Base-by-base conservation (phyloP, 2,888 invertebrate species). In the Plagodis pulveraria region DNA sequence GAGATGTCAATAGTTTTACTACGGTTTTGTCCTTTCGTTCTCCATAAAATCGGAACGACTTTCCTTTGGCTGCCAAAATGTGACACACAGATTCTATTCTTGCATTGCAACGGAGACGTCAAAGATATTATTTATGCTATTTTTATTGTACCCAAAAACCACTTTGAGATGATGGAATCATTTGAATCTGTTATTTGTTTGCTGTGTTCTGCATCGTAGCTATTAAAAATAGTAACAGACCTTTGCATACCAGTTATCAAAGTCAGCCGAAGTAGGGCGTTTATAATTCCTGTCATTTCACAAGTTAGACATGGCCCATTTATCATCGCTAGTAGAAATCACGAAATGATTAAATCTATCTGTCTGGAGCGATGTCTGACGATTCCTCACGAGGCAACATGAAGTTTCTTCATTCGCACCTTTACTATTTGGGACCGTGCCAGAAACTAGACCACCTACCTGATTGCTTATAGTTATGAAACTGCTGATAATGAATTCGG, bases 361-460 rank as follows among this genome's bases (percentile, higher is more conserved):
- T 68, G 72, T 73, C 71, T 65, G 65, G 60, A 62, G 51, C 63
- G 64, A 65, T 62, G 66, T 70, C 68, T 70, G 63, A 61, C 53
- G 61, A 64, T 71, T 71, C 66, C 63, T 71, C 65, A 69, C 60
- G 63, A 61, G 57, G 58, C 48, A 67, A 66, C 57, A 57, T 50
- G 64, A 62, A 62, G 67, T 72, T 70, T 56, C 68, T 70, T 72
- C 69, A 69, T 73, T 81, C 70, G 73, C 84, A 83, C 80, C 81
- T 82, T 79, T 74, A 74, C 74, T 77, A 70, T 76, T 76, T 86
- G 86, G 86, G 74, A 35, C 10, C 11, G 12, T 62, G 84, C 86
- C 84, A 86, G 75, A 60, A 58, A 70, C 57, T 71, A 65, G 73
- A 79, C 76, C 78, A 78, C 76, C 71, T 74, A 78, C 70, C 74